phyloP scores from a whole-genome alignment of 2,888 invertebrate genomes.

The Ophion slaviceki region DNA sequence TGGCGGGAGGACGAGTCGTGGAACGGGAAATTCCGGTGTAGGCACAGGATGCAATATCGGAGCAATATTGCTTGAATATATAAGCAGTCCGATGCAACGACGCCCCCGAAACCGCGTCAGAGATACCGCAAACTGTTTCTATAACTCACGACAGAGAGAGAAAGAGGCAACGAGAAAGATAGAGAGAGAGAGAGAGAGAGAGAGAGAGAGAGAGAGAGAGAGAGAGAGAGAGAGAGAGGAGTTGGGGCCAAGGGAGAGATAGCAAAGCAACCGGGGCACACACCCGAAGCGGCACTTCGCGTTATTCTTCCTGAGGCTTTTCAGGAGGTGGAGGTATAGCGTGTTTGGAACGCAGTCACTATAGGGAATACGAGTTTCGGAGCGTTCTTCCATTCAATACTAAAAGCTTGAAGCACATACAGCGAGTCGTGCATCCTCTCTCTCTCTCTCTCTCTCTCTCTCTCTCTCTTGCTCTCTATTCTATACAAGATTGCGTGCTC shows the following conservation, averaged over 20 bases:
- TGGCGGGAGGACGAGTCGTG: constrained; percentile 24
- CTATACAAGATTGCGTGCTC: constrained; percentile 36
- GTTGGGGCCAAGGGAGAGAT: constrained; percentile 53
- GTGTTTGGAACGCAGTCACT: constrained; percentile 45
- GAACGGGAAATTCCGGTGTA: constrained; percentile 63
- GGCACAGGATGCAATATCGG: constrained; percentile 77
- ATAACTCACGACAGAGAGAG: constrained; percentile 73
- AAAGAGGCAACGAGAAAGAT: neutral
- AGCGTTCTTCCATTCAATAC: constrained; percentile 67
- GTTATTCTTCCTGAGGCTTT: constrained; percentile 21
- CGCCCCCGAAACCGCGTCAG: constrained; percentile 70
- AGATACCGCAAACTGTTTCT: constrained; percentile 79
- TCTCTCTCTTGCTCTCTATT: constrained; percentile 9
- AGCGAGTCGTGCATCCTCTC: constrained; percentile 38
- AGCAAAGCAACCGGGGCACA: constrained; percentile 62
- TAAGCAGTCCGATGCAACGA: constrained; percentile 73
- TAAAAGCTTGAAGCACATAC: constrained; percentile 69
- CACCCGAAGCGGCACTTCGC: constrained; percentile 43
- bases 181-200: neutral
- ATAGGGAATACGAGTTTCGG: constrained; percentile 54
- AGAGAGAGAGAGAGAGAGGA: neutral
- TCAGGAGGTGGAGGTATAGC: constrained; percentile 21
- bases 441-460: constrained; percentile 1
- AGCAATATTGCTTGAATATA: constrained; percentile 77
- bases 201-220: neutral